Conservation (phyloP, 2,113 vertebrate genomes). For the Patagioenas fasciata region DNA sequence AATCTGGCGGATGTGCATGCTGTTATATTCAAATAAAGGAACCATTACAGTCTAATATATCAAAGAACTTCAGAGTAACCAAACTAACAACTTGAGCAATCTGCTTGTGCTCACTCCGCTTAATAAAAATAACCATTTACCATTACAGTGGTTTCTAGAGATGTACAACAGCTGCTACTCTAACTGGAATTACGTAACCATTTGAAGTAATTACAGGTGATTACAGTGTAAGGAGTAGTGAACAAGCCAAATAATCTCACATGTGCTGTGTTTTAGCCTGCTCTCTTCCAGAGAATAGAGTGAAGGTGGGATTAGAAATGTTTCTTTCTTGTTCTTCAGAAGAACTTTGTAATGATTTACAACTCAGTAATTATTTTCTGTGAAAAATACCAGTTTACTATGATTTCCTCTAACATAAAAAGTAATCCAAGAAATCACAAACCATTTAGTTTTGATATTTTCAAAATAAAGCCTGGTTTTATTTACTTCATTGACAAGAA, state of each 20-base stretch:
- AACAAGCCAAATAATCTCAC: neutral
- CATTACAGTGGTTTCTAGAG: neutral
- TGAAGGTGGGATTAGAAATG: neutral
- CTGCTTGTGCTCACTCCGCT: neutral
- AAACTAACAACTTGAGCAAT: neutral
- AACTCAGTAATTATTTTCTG: neutral
- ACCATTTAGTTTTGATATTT: neutral
- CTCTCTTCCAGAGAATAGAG: neutral
- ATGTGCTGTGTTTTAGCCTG: neutral
- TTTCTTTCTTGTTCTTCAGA: neutral
- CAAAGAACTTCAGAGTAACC: neutral
- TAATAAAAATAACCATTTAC: neutral
- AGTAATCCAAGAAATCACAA: neutral
- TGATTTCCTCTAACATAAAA: neutral
- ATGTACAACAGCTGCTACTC: neutral
- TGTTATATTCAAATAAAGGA: neutral
- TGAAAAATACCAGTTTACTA: neutral
- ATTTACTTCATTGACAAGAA: neutral
- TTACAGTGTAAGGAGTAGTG: neutral
- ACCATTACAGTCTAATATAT: neutral
- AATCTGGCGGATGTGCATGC: neutral
- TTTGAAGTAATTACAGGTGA: neutral
- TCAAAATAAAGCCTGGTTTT: neutral
- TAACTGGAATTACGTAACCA: neutral
- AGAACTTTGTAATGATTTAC: neutral